phyloP scores from a whole-genome alignment of 2,797 vertebrate species.

The Chloroceryle amazona region DNA sequence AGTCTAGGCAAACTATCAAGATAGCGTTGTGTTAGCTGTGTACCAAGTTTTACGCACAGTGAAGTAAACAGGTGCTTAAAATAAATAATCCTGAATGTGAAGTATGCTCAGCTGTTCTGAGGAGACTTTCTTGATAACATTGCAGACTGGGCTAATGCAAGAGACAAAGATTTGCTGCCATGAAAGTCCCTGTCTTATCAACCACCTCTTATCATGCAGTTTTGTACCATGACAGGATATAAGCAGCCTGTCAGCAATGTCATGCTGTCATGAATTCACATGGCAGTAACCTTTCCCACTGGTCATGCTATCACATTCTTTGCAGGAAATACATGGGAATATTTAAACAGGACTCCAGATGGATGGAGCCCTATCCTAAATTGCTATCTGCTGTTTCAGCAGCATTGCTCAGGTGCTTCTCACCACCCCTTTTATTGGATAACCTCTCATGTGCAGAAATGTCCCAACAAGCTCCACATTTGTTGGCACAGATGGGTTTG shows the following conservation, averaged over 20 bases:
- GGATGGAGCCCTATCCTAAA: background rate
- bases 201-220: background rate
- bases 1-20: background rate
- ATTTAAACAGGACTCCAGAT: background rate
- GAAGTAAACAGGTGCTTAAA: constrained; percentile 44
- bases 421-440: background rate
- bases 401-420: background rate
- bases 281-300: constrained; percentile 9
- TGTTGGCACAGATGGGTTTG: background rate
- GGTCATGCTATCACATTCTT: background rate
- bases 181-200: background rate
- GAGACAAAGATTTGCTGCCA: background rate
- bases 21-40: background rate
- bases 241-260: background rate
- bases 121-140: background rate
- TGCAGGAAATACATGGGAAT: background rate
- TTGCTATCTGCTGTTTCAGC: background rate
- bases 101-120: constrained; percentile 40
- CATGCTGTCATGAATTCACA: background rate
- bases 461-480: background rate
- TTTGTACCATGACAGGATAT: background rate
- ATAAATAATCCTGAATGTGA: constrained; percentile 23
- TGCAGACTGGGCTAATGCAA: background rate
- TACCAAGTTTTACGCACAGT: background rate
- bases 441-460: background rate